Conservation (phyloP, 2,797 vertebrate species). For the Zenarchopterus dispar region DNA sequence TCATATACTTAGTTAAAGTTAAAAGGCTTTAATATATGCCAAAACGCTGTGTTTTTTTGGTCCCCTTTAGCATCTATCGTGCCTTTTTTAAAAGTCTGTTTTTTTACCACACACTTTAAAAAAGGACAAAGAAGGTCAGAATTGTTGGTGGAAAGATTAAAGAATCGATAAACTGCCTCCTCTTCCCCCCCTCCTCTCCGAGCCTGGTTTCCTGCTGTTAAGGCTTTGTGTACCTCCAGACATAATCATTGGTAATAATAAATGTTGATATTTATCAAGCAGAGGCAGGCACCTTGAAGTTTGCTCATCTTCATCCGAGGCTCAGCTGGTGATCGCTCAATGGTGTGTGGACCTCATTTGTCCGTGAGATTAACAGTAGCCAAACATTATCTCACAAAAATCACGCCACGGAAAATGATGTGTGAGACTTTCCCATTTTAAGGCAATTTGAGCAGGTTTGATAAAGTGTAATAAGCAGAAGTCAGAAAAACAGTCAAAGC, state of each 20-base stretch:
- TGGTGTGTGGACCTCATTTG: background rate
- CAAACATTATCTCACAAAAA: background rate
- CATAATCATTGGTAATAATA: background rate
- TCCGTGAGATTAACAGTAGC: background rate
- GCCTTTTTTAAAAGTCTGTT: no score
- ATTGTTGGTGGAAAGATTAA: constrained; percentile 28
- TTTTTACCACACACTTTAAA: no score
- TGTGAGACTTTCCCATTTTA: background rate
- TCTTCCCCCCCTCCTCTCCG: background rate
- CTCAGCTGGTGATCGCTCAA: constrained; percentile 21
- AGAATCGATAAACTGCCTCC: constrained; percentile 33
- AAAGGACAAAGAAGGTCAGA: constrained; percentile 50
- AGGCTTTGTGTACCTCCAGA: constrained; percentile 22
- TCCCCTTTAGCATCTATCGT: no score
- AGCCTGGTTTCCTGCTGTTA: constrained; percentile 2
- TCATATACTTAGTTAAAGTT: no score
- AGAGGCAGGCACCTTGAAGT: constrained; percentile 18
- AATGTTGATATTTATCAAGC: constrained; percentile 41
- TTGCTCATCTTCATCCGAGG: constrained; percentile 21
- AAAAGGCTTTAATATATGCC: no score
- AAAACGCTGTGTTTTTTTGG: no score
- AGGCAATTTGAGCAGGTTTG: background rate
- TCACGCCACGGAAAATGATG: background rate
- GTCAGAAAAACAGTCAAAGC: no score
- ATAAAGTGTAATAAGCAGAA: no score